A percentile compares a stretch with the other conserved stretches of the same genome.
Conservation (phyloP, 2,113 vertebrate genomes). For the Anser brachyrhynchus region DNA sequence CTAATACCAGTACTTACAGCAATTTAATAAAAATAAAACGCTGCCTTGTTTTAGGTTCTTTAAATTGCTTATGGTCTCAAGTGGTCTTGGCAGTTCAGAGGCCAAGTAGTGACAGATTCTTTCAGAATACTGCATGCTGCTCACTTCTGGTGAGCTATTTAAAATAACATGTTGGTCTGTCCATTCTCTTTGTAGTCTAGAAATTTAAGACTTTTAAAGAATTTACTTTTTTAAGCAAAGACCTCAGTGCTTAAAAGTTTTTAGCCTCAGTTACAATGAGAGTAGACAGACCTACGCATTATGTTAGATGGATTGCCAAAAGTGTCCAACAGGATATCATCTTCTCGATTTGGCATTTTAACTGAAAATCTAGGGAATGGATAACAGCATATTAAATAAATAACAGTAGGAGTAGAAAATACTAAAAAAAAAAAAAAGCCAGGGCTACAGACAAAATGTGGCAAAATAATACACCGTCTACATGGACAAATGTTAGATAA, state of each 20-base stretch:
- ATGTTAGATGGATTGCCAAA: neutral
- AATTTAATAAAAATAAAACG: neutral
- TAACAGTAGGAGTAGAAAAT: neutral
- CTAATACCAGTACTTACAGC: neutral
- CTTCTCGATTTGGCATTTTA: neutral
- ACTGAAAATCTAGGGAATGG: neutral
- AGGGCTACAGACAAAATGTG: neutral
- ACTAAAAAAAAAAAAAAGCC: neutral
- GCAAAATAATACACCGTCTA: neutral
- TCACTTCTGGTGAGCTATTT: neutral
- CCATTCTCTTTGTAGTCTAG: neutral
- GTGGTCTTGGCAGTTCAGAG: neutral
- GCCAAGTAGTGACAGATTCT: neutral
- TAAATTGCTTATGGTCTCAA: neutral
- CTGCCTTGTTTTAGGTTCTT: neutral
- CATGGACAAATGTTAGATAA: neutral
- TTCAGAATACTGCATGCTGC: neutral
- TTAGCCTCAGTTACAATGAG: neutral
- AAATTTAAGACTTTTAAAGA: neutral
- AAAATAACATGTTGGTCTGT: neutral
- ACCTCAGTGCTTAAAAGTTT: neutral
- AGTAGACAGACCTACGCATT: rapidly evolving
- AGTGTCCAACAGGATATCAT: neutral
- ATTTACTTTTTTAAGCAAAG: neutral
- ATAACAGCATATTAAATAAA: neutral